Evolutionary conservation across 2,888 invertebrate species (phyloP), one percentile per base, ranked within the genome.

Genomic region (Neoitamus cyanurus): DNA sequence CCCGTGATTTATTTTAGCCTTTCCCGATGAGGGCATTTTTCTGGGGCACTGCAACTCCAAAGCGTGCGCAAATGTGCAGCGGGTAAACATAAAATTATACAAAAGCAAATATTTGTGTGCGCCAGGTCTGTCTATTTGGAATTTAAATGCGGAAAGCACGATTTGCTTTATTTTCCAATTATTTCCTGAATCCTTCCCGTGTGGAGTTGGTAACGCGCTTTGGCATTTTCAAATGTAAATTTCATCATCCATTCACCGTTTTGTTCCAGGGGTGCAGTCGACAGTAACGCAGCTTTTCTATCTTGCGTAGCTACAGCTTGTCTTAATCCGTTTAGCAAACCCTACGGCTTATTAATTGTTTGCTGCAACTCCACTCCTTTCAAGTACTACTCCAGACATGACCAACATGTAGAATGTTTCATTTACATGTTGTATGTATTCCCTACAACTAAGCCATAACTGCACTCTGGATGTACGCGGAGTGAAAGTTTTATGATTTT

Each of bases 1-100:
- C 75, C 20, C 37, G 36, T 75, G 75, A 75, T 75, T 75, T 75
- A 75, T 75, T 15, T 28, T 69, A 25, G 11, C 25, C 69, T 9
- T 6, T 9, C 25, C 30, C 9, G 2, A 13, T 1, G 42, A 42
- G 42, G n/a, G 6, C 13, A 69, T 30, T 30, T 25, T 25, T 28
- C 30, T 69, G 9, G 13, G 69, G 3, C 9, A 1, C 28, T 20
- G 28, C 28, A 3, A 48, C 0, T 69, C 20, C 25, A 15, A 28
- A 42, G 20, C 30, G 9, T 28, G 15, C 20, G 69, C 15, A 69
- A 25, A 69, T 69, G 69, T 69, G 30, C 25, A 30, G 69, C 69
- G 11, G 4, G 28, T 69, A 42, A 72, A 72, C 72, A 34, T 72
- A 31, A 31, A 70, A 31, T 72, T 72, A 72, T 34, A 72, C 34